These are phyloP conservation scores for Picus viridis DNA, from an alignment of 2,797 vertebrate genomes.

Conservation along the genomic window DNA sequence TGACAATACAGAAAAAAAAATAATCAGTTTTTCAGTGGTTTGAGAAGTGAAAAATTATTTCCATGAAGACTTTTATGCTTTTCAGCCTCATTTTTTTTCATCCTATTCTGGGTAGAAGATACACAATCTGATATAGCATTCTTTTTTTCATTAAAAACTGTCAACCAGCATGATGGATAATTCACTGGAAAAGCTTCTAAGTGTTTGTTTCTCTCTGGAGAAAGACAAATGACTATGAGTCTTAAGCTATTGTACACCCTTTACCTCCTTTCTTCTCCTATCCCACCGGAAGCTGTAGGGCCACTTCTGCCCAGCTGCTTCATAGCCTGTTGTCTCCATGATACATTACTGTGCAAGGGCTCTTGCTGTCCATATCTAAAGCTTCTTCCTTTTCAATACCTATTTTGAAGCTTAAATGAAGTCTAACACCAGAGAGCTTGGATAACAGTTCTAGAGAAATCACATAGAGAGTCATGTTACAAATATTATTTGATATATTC, in stretches of 20 bases:
- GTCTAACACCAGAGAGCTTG: background rate
- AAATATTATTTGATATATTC: background rate
- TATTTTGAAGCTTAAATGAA: background rate
- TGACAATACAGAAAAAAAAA: background rate
- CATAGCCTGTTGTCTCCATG: background rate
- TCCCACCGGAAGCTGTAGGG: background rate
- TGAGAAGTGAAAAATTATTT: background rate
- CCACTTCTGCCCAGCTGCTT: background rate
- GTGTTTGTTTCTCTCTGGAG: background rate
- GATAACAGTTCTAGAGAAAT: background rate
- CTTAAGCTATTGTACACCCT: background rate
- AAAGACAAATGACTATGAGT: background rate
- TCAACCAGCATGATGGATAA: background rate
- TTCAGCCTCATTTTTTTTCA: background rate
- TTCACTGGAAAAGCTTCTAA: background rate
- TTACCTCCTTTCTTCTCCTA: background rate
- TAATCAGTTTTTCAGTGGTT: background rate
- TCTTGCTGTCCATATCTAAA: background rate
- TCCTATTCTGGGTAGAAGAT: background rate
- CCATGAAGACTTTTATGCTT: background rate
- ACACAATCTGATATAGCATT: background rate
- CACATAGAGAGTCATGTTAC: background rate
- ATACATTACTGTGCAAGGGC: accelerated
- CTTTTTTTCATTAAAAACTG: background rate
- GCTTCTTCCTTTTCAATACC: background rate